These are phyloP conservation scores for Drosophila mettleri DNA, from an alignment of 2,888 invertebrate species.

Conservation along the genomic window DNA sequence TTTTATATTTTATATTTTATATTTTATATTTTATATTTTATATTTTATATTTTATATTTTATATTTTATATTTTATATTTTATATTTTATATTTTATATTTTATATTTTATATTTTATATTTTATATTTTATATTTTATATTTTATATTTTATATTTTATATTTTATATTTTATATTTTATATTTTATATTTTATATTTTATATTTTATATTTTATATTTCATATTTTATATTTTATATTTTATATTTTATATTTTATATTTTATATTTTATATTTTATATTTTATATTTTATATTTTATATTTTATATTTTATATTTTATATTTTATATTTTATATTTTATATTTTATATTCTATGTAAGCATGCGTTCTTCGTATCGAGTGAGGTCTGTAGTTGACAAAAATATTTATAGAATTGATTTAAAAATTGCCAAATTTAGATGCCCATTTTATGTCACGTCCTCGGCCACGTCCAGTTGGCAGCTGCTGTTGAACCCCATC, in stretches of 20 bases:
- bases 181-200: background rate
- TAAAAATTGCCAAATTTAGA: slow-evolving; percentile 5
- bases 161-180: background rate
- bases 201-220: slow-evolving; percentile 1
- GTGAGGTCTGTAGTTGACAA: background rate
- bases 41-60: slow-evolving; percentile 2
- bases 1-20: background rate
- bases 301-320: background rate
- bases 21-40: background rate
- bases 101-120: slow-evolving; percentile 1
- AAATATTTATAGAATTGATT: background rate
- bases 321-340: background rate
- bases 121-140: background rate
- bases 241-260: slow-evolving; percentile 1
- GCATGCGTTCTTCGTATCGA: background rate
- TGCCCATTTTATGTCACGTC: background rate
- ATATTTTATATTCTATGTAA: background rate
- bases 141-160: slow-evolving; percentile 1
- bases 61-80: background rate
- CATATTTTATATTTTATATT: slow-evolving; percentile 1
- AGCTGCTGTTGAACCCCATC: slow-evolving; percentile 31
- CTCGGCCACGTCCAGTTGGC: background rate
- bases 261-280: background rate
- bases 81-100: background rate
- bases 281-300: slow-evolving; percentile 1